phyloP scores from a whole-genome alignment of 2,888 invertebrate species.

The Thecocarcelia acutangulata region DNA sequence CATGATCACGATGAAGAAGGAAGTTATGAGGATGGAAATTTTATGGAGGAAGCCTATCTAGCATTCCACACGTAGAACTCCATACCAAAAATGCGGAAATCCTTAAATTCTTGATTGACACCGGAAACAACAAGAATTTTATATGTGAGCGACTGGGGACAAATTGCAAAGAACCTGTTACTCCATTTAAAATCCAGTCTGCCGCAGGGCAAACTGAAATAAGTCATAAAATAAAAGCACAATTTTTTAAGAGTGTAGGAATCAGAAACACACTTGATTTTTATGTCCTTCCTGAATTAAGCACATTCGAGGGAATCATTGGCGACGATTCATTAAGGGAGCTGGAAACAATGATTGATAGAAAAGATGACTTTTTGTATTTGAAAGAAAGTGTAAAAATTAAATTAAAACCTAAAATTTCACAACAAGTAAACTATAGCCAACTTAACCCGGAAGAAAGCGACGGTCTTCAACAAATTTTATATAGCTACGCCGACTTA shows the following conservation, averaged over 20 bases:
- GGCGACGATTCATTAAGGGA: neutral
- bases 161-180: neutral
- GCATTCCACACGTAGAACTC: no score
- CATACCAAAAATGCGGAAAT: no score
- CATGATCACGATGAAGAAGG: no score
- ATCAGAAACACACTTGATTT: neutral
- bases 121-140: neutral
- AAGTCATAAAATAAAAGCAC: neutral
- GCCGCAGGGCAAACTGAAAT: neutral
- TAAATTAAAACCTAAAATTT: no score
- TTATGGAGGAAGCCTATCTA: no score
- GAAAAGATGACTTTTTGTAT: neutral
- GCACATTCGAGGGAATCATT: neutral
- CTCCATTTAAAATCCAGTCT: neutral
- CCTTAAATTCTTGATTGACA: neutral
- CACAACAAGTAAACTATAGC: no score
- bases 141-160: neutral
- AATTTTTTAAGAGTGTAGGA: neutral
- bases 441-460: no score
- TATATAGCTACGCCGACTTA: no score
- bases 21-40: no score
- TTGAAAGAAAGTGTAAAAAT: no score
- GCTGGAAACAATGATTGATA: neutral
- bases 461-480: no score
- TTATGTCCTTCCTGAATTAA: neutral